Conservation (phyloP, 2,888 invertebrate genomes). For the Polyommatus iphigenia region DNA sequence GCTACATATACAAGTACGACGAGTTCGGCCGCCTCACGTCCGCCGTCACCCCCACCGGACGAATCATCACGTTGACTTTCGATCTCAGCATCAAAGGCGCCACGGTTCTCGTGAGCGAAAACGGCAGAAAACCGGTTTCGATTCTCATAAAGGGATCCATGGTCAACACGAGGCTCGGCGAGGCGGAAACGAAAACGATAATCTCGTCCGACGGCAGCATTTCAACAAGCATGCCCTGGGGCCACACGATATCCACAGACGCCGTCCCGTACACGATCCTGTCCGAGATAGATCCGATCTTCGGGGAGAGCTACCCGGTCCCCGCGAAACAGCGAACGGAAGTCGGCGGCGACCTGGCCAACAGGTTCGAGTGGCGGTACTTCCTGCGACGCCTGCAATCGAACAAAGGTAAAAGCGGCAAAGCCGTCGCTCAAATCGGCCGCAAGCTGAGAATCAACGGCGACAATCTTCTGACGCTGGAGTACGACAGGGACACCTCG, state of each 20-base stretch:
- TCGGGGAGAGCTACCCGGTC: conserved; percentile 95
- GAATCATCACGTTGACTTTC: conserved; percentile 92
- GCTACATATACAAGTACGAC: conserved; percentile 96
- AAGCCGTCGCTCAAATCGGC: conserved; percentile 90
- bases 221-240: conserved; percentile 90
- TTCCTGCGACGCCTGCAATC: conserved; percentile 88
- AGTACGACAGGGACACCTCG: conserved; percentile 93
- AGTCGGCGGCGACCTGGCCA: conserved; percentile 93
- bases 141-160: conserved; percentile 93
- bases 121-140: conserved; percentile 89
- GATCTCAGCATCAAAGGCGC: conserved; percentile 96
- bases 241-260: conserved; percentile 93
- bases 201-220: conserved; percentile 92
- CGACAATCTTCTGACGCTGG: conserved; percentile 92
- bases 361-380: conserved; percentile 97
- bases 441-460: conserved; percentile 94
- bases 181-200: conserved; percentile 89
- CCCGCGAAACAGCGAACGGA: conserved; percentile 94
- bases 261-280: conserved; percentile 94
- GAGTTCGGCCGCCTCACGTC: conserved; percentile 95
- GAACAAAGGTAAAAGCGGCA: conserved; percentile 81
- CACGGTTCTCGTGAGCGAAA: conserved; percentile 90
- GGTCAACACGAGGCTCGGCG: conserved; percentile 90
- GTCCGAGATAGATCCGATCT: conserved; percentile 91
- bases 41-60: conserved; percentile 97